Conservation (phyloP, 30 jellyfish, hydroid and myxozoan species). For the Aurelia aurita complex sp. Pacific region DNA sequence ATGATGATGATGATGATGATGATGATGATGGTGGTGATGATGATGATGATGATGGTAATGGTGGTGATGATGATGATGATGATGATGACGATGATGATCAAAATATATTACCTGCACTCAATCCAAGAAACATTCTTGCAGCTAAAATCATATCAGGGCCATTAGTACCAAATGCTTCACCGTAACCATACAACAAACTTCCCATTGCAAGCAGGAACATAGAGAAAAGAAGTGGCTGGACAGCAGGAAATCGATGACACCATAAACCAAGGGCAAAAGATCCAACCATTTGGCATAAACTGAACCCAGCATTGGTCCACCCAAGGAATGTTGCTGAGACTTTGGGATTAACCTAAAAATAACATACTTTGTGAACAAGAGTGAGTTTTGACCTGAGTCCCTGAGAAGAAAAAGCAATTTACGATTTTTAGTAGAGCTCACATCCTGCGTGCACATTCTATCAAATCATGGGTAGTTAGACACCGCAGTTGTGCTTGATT, state of each 20-base stretch:
- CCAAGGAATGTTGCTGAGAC: slow-evolving; percentile 64
- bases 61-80: too few relatives aligned
- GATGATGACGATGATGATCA: too few relatives aligned
- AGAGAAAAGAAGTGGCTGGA: slow-evolving; percentile 52
- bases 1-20: too few relatives aligned
- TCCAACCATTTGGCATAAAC: slow-evolving; percentile 45
- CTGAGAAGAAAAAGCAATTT: too few relatives aligned
- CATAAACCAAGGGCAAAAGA: slow-evolving; percentile 46
- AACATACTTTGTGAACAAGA: neutral
- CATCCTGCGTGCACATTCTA: too few relatives aligned
- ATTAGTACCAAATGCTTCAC: slow-evolving; percentile 26
- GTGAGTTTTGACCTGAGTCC: too few relatives aligned
- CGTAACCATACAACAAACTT: slow-evolving; percentile 42
- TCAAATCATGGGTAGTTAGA: too few relatives aligned
- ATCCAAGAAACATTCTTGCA: slow-evolving; percentile 54
- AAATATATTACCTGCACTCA: slow-evolving; percentile 41
- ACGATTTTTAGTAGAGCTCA: too few relatives aligned
- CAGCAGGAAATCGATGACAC: slow-evolving; percentile 40
- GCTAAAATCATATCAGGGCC: slow-evolving; percentile 44
- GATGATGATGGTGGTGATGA: too few relatives aligned
- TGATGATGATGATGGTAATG: too few relatives aligned
- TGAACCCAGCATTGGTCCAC: slow-evolving; percentile 67
- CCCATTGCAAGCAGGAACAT: slow-evolving; percentile 31
- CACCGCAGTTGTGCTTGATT: too few relatives aligned
- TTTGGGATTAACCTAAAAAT: slow-evolving; percentile 41